Conservation (phyloP, 2,888 invertebrate genomes). For the Hyposoter didymator region DNA sequence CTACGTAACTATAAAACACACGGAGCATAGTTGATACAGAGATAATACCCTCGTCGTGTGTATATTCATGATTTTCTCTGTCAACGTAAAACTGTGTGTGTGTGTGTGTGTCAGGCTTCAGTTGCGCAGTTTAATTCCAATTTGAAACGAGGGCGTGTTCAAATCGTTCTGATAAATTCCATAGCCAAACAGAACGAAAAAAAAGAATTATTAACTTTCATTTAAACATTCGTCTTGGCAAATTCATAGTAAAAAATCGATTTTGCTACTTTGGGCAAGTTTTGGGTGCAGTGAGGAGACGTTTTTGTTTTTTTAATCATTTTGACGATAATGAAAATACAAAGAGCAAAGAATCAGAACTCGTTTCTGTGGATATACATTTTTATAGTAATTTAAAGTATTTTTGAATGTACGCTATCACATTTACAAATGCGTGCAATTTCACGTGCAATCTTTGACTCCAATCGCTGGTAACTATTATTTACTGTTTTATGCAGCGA, state of each 20-base stretch:
- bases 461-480: slow-evolving; percentile 15
- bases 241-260: no score
- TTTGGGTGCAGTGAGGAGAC: no score
- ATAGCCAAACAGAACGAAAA: slow-evolving; percentile 74
- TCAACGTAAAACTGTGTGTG: background rate
- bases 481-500: background rate
- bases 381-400: background rate
- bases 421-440: slow-evolving; percentile 1
- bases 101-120: slow-evolving; percentile 8
- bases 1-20: slow-evolving; percentile 30
- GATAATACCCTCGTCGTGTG: slow-evolving; percentile 21
- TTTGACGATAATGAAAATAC: background rate
- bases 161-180: slow-evolving; percentile 76
- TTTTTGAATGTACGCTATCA: background rate
- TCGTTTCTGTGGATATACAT: background rate
- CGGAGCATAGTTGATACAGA: slow-evolving; percentile 21
- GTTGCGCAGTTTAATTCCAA: slow-evolving; percentile 48
- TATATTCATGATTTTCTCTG: background rate
- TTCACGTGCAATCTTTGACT: background rate
- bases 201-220: background rate
- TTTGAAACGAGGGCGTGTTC: slow-evolving; percentile 65
- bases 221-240: background rate
- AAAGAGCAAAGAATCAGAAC: background rate
- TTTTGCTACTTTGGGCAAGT: no score
- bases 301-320: background rate